Evolutionary conservation across 2,113 vertebrate species (phyloP).

Genomic region (Melanocharis versteri): DNA sequence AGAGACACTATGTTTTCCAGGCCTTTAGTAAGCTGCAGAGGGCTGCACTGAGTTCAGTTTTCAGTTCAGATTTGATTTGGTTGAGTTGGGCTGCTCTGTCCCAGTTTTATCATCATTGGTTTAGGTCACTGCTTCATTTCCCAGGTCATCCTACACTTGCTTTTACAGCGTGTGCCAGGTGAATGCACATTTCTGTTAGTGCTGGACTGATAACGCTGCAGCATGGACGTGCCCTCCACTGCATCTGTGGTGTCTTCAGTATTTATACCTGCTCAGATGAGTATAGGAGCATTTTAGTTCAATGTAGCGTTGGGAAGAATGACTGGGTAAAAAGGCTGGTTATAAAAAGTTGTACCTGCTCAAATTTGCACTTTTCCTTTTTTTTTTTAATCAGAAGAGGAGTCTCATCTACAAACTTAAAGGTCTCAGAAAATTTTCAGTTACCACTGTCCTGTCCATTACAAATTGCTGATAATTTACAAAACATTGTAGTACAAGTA

Average conservation of each 20-base stretch:
- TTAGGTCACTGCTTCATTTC: slow-evolving; percentile 1
- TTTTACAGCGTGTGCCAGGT: not conserved
- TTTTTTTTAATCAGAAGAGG: not conserved
- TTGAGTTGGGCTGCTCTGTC: not conserved
- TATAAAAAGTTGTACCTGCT: not conserved
- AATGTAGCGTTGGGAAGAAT: not conserved
- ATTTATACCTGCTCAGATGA: not conserved
- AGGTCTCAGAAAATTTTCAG: not conserved
- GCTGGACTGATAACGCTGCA: not conserved
- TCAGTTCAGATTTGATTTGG: not conserved
- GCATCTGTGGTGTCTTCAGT: not conserved
- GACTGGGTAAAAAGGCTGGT: not conserved
- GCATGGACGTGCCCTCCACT: not conserved
- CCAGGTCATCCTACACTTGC: not conserved
- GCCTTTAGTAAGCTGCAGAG: not conserved
- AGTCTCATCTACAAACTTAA: not conserved
- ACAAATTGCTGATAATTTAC: not conserved
- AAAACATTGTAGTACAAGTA: not conserved
- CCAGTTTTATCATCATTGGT: not conserved
- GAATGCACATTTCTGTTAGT: not conserved
- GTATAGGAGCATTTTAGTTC: not conserved
- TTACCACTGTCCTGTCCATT: not conserved
- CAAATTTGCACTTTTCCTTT: not conserved
- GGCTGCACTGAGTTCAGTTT: not conserved
- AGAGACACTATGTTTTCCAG: not conserved